Evolutionary conservation across 2,113 vertebrate genomes (phyloP).

Genomic region (Formicarius rufipectus): DNA sequence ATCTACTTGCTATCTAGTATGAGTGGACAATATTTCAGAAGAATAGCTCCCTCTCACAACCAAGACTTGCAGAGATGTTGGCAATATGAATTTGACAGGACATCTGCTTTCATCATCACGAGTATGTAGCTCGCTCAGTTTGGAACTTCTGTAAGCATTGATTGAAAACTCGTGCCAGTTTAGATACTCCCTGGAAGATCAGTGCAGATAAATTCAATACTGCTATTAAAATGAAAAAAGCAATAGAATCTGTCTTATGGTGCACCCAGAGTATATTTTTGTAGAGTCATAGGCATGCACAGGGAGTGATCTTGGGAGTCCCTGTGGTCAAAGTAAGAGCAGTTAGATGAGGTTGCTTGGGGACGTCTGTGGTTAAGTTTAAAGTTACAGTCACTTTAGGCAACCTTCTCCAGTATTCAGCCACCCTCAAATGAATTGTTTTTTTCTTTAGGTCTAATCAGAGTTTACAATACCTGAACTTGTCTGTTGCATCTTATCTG

Average conservation of each 20-base stretch:
- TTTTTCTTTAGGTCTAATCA: background rate
- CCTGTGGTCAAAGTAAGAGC: background rate
- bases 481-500: background rate
- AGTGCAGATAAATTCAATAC: background rate
- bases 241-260: background rate
- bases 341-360: background rate
- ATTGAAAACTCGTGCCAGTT: background rate
- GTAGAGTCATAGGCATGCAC: accelerated
- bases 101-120: background rate
- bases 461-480: background rate
- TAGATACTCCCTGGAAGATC: background rate
- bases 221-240: background rate
- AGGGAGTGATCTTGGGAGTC: background rate
- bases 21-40: background rate
- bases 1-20: background rate
- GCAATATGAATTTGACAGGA: accelerated
- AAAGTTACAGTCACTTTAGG: accelerated
- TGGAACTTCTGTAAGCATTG: background rate
- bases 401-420: background rate
- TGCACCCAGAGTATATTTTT: background rate
- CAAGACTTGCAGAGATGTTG: background rate
- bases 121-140: accelerated
- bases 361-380: background rate
- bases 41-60: background rate
- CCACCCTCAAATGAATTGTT: background rate